Percentiles rank a stretch among this genome's conserved stretches.
Evolutionary conservation across 2,797 vertebrate species (phyloP).

Genomic region (Huso huso): DNA sequence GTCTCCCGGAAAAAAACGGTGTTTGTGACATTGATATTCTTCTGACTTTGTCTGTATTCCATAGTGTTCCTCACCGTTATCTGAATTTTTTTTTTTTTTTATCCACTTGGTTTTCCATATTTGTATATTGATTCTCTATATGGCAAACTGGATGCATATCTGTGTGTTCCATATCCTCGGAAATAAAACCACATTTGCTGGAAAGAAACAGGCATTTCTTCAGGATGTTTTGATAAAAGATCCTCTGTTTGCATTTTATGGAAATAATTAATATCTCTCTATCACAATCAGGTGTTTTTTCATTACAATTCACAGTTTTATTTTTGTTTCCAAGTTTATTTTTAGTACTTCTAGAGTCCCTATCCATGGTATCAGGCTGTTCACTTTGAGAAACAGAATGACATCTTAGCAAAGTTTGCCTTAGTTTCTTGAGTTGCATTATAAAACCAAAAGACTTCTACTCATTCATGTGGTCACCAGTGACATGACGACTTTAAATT

Average conservation of each 20-base stretch:
- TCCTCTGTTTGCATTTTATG: slow-evolving; percentile 45
- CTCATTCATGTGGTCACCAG: too few relatives aligned
- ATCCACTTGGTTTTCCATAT: slow-evolving; percentile 26
- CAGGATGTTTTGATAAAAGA: slow-evolving; percentile 28
- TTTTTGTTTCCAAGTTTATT: too few relatives aligned
- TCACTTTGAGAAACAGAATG: too few relatives aligned
- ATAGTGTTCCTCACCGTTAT: slow-evolving; percentile 30
- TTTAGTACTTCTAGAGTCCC: too few relatives aligned
- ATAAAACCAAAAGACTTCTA: too few relatives aligned
- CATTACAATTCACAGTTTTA: too few relatives aligned
- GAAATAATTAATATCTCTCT: slow-evolving; percentile 31
- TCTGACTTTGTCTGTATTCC: slow-evolving; percentile 49
- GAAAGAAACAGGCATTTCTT: slow-evolving; percentile 42
- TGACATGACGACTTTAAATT: too few relatives aligned
- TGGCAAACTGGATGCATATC: slow-evolving; percentile 39
- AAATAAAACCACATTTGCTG: slow-evolving; percentile 37
- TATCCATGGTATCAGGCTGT: too few relatives aligned
- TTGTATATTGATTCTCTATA: slow-evolving; percentile 29
- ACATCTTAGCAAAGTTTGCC: too few relatives aligned
- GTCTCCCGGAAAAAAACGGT: slow-evolving; percentile 75
- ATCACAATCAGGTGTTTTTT: neutral
- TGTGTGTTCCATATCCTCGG: slow-evolving; percentile 9
- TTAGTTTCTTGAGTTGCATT: too few relatives aligned
- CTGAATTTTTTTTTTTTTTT: slow-evolving; percentile 10
- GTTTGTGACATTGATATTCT: slow-evolving; percentile 79